phyloP scores from a whole-genome alignment of 2,888 invertebrate genomes.

The Pediacus dermestoides region DNA sequence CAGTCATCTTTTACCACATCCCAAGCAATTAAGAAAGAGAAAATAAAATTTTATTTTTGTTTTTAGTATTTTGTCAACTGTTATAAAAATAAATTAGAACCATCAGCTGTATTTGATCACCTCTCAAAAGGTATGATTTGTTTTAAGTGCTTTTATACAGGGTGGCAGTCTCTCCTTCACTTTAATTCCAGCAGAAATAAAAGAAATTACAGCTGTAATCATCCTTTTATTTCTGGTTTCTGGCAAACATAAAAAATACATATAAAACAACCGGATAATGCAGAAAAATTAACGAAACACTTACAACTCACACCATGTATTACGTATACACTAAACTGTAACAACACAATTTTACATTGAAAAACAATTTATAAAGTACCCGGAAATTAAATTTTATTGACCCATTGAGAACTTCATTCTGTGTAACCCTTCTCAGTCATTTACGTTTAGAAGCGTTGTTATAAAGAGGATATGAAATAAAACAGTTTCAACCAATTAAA shows the following conservation, averaged over 20 bases:
- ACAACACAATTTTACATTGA: constrained; percentile 15
- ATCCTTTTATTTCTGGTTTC: background rate
- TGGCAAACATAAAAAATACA: background rate
- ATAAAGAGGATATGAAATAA: constrained; percentile 22
- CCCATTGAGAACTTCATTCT: constrained; percentile 25
- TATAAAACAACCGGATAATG: background rate
- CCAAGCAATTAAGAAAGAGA: background rate
- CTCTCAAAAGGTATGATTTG: constrained; percentile 3
- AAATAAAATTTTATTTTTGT: constrained; percentile 5
- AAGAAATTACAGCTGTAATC: constrained; percentile 3
- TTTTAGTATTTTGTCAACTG: constrained; percentile 6
- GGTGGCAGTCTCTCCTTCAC: constrained; percentile 3
- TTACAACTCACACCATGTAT: no score
- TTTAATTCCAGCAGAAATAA: constrained; percentile 5
- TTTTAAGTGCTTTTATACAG: constrained; percentile 4
- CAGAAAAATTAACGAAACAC: background rate
- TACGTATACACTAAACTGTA: constrained; percentile 1
- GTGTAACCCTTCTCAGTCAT: constrained; percentile 23
- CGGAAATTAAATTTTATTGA: constrained; percentile 26
- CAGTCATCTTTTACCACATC: constrained; percentile 4
- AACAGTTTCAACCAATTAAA: constrained; percentile 23
- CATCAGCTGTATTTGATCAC: constrained; percentile 6
- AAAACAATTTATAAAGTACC: constrained; percentile 18
- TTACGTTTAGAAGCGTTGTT: constrained; percentile 23
- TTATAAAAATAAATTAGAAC: constrained; percentile 5